phyloP scores from a whole-genome alignment of 2,888 invertebrate genomes.

The Carpatolechia fugitivella region DNA sequence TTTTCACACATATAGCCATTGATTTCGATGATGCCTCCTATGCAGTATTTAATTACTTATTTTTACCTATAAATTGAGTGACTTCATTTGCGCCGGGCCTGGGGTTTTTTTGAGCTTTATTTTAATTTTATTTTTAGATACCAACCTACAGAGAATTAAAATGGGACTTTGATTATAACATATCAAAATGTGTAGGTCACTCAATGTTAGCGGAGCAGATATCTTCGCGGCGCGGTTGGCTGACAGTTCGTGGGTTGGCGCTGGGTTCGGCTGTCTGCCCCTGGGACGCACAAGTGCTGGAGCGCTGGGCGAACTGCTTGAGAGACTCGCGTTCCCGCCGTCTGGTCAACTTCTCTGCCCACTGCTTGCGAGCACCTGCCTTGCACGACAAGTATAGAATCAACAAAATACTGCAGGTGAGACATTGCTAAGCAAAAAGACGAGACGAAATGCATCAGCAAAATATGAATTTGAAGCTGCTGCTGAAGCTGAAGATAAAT shows the following conservation, averaged over 20 bases:
- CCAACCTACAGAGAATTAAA: no score
- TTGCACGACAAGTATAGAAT: constrained; percentile 64
- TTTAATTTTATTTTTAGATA: no score
- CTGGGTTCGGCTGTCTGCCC: constrained; percentile 52
- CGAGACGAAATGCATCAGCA: no score
- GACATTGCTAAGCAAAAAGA: background rate
- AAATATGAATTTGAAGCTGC: no score
- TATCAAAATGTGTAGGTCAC: constrained; percentile 61
- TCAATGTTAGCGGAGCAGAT: constrained; percentile 69
- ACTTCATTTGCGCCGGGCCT: no score
- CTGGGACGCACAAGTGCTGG: constrained; percentile 62
- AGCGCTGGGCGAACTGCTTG: constrained; percentile 63
- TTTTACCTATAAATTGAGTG: no score
- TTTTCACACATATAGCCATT: no score
- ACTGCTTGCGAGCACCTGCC: constrained; percentile 60
- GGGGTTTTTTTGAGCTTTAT: no score
- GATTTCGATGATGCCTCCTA: no score
- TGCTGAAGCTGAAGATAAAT: no score
- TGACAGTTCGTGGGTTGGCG: constrained; percentile 56
- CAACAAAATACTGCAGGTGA: constrained; percentile 62
- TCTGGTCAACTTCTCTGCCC: constrained; percentile 59
- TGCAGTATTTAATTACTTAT: no score
- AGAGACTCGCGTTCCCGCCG: constrained; percentile 46
- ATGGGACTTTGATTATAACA: no score
- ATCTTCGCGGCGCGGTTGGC: constrained; percentile 50